phyloP scores from a whole-genome alignment of 2,797 vertebrate species.

The Lemur catta region DNA sequence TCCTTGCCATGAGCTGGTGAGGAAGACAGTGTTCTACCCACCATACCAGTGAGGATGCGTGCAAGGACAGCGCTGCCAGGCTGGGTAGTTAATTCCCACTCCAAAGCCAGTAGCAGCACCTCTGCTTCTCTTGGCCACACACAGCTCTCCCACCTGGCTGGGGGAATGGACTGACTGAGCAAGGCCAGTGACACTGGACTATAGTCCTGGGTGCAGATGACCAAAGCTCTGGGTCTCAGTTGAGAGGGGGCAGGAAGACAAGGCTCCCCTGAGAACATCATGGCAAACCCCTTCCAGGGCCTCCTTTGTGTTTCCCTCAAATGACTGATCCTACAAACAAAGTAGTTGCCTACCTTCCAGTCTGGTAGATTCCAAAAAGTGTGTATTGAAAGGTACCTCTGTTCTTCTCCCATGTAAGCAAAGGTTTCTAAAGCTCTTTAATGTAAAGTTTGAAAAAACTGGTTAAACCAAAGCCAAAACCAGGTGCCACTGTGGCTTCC shows the following conservation, averaged over 20 bases:
- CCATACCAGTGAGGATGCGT: not conserved
- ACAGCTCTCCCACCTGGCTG: not conserved
- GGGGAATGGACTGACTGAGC: not conserved
- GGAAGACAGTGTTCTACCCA: not conserved
- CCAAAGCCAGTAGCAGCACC: not conserved
- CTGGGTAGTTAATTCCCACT: not conserved
- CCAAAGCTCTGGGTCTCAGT: not conserved
- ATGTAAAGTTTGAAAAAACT: conserved; percentile 14
- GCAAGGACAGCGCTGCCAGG: fast-evolving
- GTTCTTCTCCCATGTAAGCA: not conserved
- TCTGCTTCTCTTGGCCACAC: not conserved
- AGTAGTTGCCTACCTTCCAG: conserved; percentile 55
- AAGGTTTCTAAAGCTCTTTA: conserved; percentile 25
- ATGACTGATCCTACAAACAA: conserved; percentile 44
- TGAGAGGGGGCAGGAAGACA: not conserved
- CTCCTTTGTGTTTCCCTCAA: conserved; percentile 4
- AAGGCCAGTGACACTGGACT: not conserved
- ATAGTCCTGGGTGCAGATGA: not conserved
- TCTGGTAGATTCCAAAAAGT: conserved; percentile 55
- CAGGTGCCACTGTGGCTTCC: not conserved
- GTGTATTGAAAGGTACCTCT: conserved; percentile 38
- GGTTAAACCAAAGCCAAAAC: not conserved
- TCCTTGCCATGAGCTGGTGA: not conserved
- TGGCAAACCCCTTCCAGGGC: not conserved
- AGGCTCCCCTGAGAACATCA: not conserved